Conservation (phyloP, 2,888 invertebrate genomes). For the Herminia tarsipennalis region DNA sequence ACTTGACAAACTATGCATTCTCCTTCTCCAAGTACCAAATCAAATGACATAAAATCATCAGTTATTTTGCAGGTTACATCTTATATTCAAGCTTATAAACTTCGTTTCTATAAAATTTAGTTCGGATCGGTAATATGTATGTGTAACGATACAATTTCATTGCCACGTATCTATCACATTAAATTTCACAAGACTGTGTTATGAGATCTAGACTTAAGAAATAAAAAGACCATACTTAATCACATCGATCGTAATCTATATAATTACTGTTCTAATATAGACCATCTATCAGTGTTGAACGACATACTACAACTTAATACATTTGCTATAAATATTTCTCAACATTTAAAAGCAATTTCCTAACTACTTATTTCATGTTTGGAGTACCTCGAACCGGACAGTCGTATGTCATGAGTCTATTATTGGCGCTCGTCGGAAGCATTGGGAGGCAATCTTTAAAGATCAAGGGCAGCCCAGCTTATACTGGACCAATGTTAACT, state of each 20-base stretch:
- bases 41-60: no score
- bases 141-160: no score
- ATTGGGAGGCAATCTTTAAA: slow-evolving; percentile 72
- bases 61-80: no score
- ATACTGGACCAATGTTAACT: slow-evolving; percentile 83
- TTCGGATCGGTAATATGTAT: no score
- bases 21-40: no score
- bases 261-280: slow-evolving; percentile 5
- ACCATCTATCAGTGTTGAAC: slow-evolving; percentile 13
- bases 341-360: slow-evolving; percentile 43
- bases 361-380: slow-evolving; percentile 22
- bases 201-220: background rate
- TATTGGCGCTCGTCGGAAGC: slow-evolving; percentile 79
- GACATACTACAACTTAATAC: slow-evolving; percentile 28
- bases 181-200: no score
- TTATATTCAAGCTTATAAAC: no score
- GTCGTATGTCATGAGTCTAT: slow-evolving; percentile 49
- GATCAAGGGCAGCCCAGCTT: slow-evolving; percentile 75
- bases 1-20: no score
- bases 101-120: no score
- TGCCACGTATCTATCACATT: no score
- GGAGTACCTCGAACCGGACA: slow-evolving; percentile 23
- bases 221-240: background rate
- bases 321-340: slow-evolving; percentile 40
- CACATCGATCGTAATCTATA: slow-evolving; percentile 4